These are phyloP conservation scores for Rattus norvegicus DNA, from an alignment of 2,113 vertebrate genomes.

Conservation along the genomic window DNA sequence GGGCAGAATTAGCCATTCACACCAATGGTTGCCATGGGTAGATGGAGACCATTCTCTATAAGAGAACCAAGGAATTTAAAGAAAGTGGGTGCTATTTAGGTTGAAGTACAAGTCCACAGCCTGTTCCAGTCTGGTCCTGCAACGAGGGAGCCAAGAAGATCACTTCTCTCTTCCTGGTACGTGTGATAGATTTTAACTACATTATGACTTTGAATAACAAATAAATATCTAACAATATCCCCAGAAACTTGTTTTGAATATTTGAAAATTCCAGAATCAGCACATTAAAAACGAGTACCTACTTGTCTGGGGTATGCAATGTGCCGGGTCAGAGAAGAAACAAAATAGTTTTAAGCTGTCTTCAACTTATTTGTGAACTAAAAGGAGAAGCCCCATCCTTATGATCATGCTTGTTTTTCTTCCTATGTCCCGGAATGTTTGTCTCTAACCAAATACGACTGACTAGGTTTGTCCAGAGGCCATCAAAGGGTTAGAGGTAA, in stretches of 20 bases:
- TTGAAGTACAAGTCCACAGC: too few species aligned
- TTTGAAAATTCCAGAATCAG: conserved; percentile 58
- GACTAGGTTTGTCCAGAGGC: conserved; percentile 57
- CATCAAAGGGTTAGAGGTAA: conserved; percentile 3
- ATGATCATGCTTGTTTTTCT: conserved; percentile 49
- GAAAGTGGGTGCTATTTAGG: background rate
- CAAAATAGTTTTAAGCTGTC: conserved; percentile 56
- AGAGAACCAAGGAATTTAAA: background rate
- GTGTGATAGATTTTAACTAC: conserved; percentile 8
- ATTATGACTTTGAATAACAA: background rate
- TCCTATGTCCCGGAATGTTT: conserved; percentile 43
- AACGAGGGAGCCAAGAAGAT: background rate
- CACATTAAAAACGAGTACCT: conserved; percentile 41
- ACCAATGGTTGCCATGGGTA: background rate
- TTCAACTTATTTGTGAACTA: conserved; percentile 65
- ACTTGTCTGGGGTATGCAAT: background rate
- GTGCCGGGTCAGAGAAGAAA: background rate
- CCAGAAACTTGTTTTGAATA: conserved; percentile 72
- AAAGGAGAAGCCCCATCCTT: conserved; percentile 52
- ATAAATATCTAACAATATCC: conserved; percentile 55
- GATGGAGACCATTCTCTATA: background rate
- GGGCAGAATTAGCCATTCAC: background rate
- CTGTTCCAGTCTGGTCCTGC: background rate
- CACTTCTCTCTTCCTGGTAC: background rate
- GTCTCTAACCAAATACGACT: conserved; percentile 61